phyloP scores from a whole-genome alignment of 2,113 vertebrate species.

The Ciconia boyciana region DNA sequence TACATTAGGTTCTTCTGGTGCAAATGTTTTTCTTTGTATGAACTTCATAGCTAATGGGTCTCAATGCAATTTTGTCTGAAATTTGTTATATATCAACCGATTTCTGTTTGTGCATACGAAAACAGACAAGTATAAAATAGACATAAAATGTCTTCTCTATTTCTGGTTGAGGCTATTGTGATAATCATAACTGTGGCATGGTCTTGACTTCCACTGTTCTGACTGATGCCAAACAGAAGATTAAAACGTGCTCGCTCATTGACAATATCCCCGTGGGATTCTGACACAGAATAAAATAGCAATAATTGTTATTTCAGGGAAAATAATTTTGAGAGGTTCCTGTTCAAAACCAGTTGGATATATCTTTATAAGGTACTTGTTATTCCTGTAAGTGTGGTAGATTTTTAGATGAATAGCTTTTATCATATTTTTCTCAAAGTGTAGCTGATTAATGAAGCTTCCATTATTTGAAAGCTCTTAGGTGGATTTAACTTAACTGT shows the following conservation, averaged over 20 bases:
- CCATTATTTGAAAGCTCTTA: neutral
- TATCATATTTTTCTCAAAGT: neutral
- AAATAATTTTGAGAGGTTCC: neutral
- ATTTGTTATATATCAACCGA: neutral
- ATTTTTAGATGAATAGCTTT: neutral
- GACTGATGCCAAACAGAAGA: neutral
- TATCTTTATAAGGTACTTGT: neutral
- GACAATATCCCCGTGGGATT: neutral
- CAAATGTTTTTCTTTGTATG: neutral
- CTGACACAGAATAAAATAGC: neutral
- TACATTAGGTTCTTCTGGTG: neutral
- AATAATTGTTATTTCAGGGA: neutral
- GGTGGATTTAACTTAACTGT: neutral
- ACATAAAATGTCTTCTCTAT: neutral
- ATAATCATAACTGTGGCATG: neutral
- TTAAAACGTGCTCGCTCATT: neutral
- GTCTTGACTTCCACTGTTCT: neutral
- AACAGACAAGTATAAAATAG: neutral
- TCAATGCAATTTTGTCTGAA: neutral
- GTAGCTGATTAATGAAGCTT: neutral
- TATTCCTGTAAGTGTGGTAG: neutral
- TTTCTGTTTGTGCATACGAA: neutral
- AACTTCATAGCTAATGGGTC: neutral
- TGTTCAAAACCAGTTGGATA: neutral
- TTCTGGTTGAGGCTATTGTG: neutral